Base-by-base conservation (phyloP, 2,888 invertebrate genomes). In the Criorhina ranunculi region DNA sequence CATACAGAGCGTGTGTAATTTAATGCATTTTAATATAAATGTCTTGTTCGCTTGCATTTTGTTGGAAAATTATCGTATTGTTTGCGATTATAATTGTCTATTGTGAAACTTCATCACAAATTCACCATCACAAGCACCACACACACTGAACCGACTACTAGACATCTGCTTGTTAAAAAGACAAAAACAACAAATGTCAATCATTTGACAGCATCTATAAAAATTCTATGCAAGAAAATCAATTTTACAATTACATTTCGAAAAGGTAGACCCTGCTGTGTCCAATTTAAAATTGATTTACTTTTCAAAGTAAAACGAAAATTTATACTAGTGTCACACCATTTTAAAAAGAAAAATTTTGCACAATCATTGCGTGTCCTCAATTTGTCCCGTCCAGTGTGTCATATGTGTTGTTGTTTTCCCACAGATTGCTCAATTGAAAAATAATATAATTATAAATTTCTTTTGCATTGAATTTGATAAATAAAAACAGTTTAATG, bases 141-240 rank as follows among this genome's bases (percentile, higher is more conserved):
- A 24, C 24, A 24, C 4, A 24, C 24, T 4, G 24, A 24, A 24
- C 4, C 24, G 24, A 24, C 24, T 24, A 24, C 24, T 24, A 24
- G 24, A 24, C 24, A 24, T 24, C 24, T 24, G 24, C 24, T 24
- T 24, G 24, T 24, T 4, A 4, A 24, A n/a, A 24, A 24, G 24
- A 55, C 67, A 83, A 82, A 66, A 82, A 82, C 77, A 82, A 77
- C 82, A 46, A 83, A 59, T 75, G 75, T 40, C 67, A 59, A 67
- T 42, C 46, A 59, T 53, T 83, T 83, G 73, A 73, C 73, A 75
- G 67, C 29, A 60, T 57, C 66, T 73, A 31, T 57, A 60, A 60
- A 78, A 72, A 62, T 62, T 78, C 49, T 73, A 78, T 78, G 67
- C 78, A 78, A 83, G 57, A 76, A 82, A 83, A 83, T 83, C 78